phyloP scores from a whole-genome alignment of 2,113 vertebrate species.

The Chinchilla lanigera region DNA sequence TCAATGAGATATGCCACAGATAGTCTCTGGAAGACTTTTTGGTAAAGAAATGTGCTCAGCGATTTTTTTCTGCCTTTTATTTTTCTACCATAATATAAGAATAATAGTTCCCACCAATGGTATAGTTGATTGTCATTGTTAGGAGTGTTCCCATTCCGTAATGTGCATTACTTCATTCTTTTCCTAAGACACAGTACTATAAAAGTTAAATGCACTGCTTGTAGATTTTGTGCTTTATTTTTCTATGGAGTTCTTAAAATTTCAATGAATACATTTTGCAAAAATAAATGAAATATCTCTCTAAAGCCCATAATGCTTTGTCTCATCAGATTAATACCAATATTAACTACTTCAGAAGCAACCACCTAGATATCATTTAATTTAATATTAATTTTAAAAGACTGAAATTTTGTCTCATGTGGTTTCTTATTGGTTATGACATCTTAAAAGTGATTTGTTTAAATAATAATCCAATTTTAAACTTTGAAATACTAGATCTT shows the following conservation, averaged over 20 bases:
- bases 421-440: conserved; percentile 8
- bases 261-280: neutral
- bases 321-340: neutral
- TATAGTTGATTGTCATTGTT: neutral
- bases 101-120: neutral
- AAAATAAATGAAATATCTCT: neutral
- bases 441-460: conserved; percentile 59
- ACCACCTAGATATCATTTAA: neutral
- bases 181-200: neutral
- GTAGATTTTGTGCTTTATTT: neutral
- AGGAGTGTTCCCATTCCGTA: neutral
- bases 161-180: neutral
- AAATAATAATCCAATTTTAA: conserved; percentile 58
- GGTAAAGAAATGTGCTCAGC: neutral
- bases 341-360: neutral
- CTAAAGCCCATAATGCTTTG: neutral
- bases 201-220: neutral
- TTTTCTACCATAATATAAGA: neutral
- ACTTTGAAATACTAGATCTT: conserved; percentile 57
- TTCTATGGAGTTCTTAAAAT: neutral
- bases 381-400: conserved; percentile 55
- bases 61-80: neutral
- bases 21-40: neutral
- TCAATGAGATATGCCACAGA: neutral
- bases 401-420: conserved; percentile 20